Evolutionary conservation across 2,888 invertebrate species (phyloP).

Genomic region (Mactromeris polynyma): DNA sequence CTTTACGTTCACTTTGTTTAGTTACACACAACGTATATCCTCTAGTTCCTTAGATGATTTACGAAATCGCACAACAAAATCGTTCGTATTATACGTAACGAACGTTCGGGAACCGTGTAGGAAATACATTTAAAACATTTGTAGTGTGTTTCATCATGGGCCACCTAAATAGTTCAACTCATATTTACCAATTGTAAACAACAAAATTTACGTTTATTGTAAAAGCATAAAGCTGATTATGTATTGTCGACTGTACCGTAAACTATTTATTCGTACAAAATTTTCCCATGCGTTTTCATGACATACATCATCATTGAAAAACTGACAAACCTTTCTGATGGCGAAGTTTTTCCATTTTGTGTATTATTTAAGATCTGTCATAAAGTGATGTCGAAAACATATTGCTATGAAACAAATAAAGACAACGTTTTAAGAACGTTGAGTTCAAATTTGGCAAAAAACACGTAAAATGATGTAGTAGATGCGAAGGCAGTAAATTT

Average conservation of each 20-base stretch:
- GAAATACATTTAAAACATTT: too few species aligned
- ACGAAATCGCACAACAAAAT: too few species aligned
- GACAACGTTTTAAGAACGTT: conserved; percentile 7
- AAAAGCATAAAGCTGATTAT: too few species aligned
- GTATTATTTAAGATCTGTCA: background rate
- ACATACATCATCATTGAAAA: background rate
- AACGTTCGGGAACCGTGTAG: too few species aligned
- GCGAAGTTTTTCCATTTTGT: background rate
- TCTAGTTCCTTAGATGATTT: too few species aligned
- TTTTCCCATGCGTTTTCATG: conserved; percentile 10
- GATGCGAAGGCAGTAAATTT: conserved; percentile 55
- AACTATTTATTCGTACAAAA: conserved; percentile 2
- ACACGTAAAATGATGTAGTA: conserved; percentile 52
- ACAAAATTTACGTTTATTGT: too few species aligned
- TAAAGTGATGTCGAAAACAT: background rate
- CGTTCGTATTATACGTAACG: too few species aligned
- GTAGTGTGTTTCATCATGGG: too few species aligned
- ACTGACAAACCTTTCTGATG: background rate
- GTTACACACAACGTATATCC: too few species aligned
- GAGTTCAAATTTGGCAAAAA: conserved; percentile 40
- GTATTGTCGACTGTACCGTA: background rate
- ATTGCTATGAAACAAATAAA: background rate
- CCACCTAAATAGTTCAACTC: too few species aligned
- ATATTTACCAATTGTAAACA: too few species aligned
- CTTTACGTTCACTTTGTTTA: too few species aligned